These are phyloP conservation scores for Leucopternis melanops DNA, from an alignment of 2,113 vertebrate genomes.

Conservation along the genomic window DNA sequence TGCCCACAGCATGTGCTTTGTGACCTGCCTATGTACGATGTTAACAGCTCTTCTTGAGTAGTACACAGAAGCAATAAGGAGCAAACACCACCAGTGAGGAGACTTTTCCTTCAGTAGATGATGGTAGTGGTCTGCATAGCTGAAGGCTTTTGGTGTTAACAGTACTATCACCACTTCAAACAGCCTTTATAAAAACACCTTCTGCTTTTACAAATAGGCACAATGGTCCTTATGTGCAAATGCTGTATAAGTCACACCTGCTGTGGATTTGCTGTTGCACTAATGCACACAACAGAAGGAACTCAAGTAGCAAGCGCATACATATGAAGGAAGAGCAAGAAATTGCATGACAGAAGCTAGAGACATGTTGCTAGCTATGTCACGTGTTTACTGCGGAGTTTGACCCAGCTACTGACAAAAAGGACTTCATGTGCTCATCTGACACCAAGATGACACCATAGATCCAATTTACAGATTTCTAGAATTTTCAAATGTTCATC, in stretches of 20 bases:
- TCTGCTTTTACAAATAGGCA: background rate
- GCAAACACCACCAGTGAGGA: background rate
- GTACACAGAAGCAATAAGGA: background rate
- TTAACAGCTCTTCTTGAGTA: accelerated
- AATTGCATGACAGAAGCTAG: background rate
- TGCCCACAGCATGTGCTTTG: background rate
- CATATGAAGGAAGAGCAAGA: background rate
- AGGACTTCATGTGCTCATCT: background rate
- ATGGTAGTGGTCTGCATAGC: background rate
- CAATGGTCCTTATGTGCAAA: background rate
- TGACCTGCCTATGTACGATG: accelerated
- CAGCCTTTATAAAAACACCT: background rate
- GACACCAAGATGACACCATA: background rate
- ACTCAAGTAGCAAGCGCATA: background rate
- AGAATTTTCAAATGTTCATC: background rate
- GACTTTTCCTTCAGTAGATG: background rate
- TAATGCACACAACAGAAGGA: background rate
- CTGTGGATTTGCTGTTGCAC: background rate
- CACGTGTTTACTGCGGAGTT: background rate
- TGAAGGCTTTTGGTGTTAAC: background rate
- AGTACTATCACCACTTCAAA: background rate
- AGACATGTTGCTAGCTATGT: background rate
- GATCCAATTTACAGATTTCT: background rate
- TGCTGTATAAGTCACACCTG: background rate
- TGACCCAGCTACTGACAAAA: background rate